Evolutionary conservation across 2,797 vertebrate species (phyloP).

Genomic region (Scolopax bukidnonensis): DNA sequence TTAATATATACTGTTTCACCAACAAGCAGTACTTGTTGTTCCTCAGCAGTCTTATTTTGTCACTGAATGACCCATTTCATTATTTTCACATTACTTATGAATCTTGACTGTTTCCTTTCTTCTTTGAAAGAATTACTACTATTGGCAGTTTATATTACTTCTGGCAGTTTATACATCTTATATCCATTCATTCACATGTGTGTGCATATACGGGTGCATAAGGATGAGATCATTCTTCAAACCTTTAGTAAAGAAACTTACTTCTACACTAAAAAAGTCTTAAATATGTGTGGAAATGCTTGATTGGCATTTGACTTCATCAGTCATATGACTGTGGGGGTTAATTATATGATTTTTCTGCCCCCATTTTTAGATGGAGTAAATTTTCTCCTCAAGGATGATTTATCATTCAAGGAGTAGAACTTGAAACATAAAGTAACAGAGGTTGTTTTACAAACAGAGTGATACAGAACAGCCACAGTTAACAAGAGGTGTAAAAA

Average conservation of each 20-base stretch:
- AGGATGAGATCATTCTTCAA: background rate
- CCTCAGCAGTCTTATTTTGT: background rate
- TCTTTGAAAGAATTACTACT: background rate
- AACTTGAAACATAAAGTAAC: background rate
- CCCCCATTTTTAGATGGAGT: slow-evolving; percentile 9
- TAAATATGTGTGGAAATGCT: slow-evolving; percentile 4
- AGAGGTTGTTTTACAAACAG: background rate
- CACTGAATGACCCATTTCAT: background rate
- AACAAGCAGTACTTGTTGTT: slow-evolving; percentile 12
- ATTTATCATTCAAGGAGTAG: slow-evolving; percentile 26
- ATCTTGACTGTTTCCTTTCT: background rate
- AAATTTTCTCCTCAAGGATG: background rate
- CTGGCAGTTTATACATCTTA: background rate
- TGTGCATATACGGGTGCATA: background rate
- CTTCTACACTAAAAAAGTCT: background rate
- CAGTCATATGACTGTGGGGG: slow-evolving; percentile 23
- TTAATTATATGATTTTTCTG: slow-evolving; percentile 44
- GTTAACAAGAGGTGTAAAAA: background rate
- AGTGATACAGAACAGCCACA: background rate
- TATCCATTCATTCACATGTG: background rate
- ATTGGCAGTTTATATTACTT: background rate
- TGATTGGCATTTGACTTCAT: slow-evolving; percentile 38
- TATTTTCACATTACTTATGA: background rate
- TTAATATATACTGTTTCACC: background rate
- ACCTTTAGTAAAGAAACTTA: background rate